A percentile compares a stretch with the other conserved stretches of the same genome.
Evolutionary conservation across 2,797 vertebrate genomes (phyloP).

Genomic region (Poeciliopsis infans): DNA sequence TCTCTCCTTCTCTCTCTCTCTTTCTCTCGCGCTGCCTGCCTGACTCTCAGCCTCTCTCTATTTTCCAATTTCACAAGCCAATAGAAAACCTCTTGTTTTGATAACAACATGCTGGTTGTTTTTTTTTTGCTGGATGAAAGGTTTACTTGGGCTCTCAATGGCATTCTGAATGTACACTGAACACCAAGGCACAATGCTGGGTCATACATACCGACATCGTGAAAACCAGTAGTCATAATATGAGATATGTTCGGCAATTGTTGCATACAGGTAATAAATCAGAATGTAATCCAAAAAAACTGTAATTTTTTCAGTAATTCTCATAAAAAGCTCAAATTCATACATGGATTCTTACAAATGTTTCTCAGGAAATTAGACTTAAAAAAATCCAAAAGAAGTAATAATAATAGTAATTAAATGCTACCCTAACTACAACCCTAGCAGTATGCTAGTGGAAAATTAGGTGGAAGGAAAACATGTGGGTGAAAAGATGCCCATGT

Average conservation of each 20-base stretch:
- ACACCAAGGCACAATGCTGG: conserved; percentile 15
- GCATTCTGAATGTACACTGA: conserved; percentile 21
- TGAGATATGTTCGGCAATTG: neutral
- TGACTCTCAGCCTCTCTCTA: conserved; percentile 53
- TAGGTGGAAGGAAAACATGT: neutral
- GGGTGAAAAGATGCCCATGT: neutral
- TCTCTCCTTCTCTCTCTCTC: conserved; percentile 64
- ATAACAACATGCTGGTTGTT: conserved; percentile 34
- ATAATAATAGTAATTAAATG: too few relatives aligned
- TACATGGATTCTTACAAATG: neutral
- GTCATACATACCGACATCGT: neutral
- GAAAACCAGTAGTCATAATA: conserved; percentile 3
- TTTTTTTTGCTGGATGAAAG: conserved; percentile 38
- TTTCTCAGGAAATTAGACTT: neutral
- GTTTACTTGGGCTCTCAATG: conserved; percentile 36
- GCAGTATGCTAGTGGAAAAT: neutral
- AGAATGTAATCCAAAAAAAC: neutral
- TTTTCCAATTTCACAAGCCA: conserved; percentile 49
- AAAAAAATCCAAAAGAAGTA: neutral
- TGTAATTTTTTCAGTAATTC: neutral
- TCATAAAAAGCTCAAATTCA: neutral
- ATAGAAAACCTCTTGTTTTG: conserved; percentile 46
- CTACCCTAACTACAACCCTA: too few relatives aligned
- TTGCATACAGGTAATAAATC: neutral
- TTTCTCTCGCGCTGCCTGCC: conserved; percentile 52